Evolutionary conservation across 2,888 invertebrate species (phyloP).

Genomic region (Aelia acuminata): DNA sequence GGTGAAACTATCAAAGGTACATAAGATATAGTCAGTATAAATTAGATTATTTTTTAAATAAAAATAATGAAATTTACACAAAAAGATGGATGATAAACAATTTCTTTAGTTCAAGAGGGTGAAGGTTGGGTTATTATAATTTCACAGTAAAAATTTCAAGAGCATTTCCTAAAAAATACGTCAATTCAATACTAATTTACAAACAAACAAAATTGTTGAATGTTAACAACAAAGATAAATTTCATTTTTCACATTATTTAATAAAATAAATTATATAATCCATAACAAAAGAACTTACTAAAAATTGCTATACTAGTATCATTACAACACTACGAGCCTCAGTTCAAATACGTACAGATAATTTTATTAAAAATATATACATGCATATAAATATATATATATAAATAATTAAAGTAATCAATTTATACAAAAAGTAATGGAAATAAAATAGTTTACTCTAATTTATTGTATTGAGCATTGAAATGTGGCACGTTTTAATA

Average conservation of each 20-base stretch:
- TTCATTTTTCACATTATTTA: not conserved
- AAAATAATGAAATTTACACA: no score
- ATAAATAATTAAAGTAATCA: slow-evolving; percentile 19
- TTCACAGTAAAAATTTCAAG: not conserved
- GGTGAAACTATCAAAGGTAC: no score
- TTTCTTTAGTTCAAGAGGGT: not conserved
- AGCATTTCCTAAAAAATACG: not conserved
- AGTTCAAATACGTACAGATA: slow-evolving; percentile 13
- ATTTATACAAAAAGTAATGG: slow-evolving; percentile 24
- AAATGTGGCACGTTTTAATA: slow-evolving; percentile 48
- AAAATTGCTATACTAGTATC: not conserved
- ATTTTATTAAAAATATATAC: slow-evolving; percentile 23
- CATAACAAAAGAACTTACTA: not conserved
- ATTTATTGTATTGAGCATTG: slow-evolving; percentile 44
- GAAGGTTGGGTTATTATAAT: not conserved
- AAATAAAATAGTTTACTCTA: slow-evolving; percentile 26
- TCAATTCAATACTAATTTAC: not conserved
- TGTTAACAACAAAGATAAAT: not conserved
- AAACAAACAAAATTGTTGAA: not conserved
- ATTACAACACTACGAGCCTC: slow-evolving; percentile 6
- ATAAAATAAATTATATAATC: not conserved
- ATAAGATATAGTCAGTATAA: no score
- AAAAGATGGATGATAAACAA: not conserved
- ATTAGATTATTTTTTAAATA: no score
- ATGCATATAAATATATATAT: slow-evolving; percentile 7